Conservation (phyloP, 2,797 vertebrate genomes). For the Alfaro cultratus region DNA sequence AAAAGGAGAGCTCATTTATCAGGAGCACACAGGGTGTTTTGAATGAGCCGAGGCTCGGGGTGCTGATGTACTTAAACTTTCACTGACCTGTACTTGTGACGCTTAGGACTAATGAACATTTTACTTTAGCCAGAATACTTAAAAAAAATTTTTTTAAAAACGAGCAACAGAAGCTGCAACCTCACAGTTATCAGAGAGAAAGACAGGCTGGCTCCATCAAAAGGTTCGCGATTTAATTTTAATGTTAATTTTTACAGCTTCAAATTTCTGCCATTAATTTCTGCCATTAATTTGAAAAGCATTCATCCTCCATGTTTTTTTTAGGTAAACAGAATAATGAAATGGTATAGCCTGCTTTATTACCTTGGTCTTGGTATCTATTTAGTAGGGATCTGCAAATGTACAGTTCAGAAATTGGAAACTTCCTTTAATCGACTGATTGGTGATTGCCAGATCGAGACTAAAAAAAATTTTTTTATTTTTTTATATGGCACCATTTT, state of each 20-base stretch:
- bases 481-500: background rate
- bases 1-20: slow-evolving; percentile 30
- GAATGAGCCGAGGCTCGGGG: slow-evolving; percentile 4
- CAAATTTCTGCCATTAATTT: background rate
- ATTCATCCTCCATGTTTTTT: background rate
- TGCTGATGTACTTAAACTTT: slow-evolving; percentile 20
- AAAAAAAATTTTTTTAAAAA: background rate
- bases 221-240: background rate
- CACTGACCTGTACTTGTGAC: slow-evolving; percentile 43
- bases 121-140: background rate
- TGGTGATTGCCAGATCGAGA: background rate
- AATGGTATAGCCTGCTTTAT: background rate
- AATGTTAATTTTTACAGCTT: background rate
- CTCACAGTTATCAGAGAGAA: background rate
- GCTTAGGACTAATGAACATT: background rate
- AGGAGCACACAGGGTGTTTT: background rate
- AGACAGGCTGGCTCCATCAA: background rate
- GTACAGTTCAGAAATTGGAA: background rate
- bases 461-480: background rate
- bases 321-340: background rate
- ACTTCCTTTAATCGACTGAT: background rate
- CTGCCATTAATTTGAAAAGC: background rate
- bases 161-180: background rate
- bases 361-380: background rate
- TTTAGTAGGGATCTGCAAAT: background rate